phyloP scores from a whole-genome alignment of 1,140 invertebrate species.

The Idris sp. region DNA sequence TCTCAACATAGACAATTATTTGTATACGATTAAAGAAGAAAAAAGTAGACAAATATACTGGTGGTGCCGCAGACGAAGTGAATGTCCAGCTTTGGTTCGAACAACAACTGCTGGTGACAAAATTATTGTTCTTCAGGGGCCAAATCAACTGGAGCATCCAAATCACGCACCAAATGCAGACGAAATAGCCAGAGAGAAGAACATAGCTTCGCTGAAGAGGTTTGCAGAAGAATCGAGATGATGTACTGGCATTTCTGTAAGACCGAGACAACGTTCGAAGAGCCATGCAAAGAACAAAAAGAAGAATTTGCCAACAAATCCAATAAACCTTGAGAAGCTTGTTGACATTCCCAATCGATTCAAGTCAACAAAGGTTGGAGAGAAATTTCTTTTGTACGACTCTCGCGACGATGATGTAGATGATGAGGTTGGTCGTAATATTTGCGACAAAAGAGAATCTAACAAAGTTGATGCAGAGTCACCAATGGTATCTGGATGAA shows the following conservation, averaged over 20 bases:
- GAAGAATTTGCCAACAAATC: constrained; percentile 9
- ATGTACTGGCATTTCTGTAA: background rate
- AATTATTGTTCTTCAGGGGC: constrained; percentile 1
- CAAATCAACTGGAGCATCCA: background rate
- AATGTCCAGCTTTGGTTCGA: constrained; percentile 1
- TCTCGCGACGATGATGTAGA: background rate
- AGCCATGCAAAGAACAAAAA: constrained; percentile 1
- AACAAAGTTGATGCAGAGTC: background rate
- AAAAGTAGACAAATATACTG: constrained; percentile 4
- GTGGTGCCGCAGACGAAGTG: constrained; percentile 1
- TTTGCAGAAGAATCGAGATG: constrained; percentile 1
- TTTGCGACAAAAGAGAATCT: background rate
- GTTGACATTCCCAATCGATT: background rate
- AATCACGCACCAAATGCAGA: constrained; percentile 3
- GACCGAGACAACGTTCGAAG: constrained; percentile 2
- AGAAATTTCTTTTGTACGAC: constrained; percentile 1
- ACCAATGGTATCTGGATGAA: background rate
- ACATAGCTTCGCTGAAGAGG: constrained; percentile 1
- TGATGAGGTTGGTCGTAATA: constrained; percentile 2
- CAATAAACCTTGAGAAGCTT: constrained; percentile 1
- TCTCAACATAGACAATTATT: constrained; percentile 7
- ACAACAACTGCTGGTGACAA: constrained; percentile 1
- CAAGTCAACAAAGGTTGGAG: background rate
- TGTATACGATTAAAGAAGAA: constrained; percentile 3
- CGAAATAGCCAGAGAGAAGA: constrained; percentile 7